Conservation (phyloP, 2,888 invertebrate genomes). For the Adineta ricciae region DNA sequence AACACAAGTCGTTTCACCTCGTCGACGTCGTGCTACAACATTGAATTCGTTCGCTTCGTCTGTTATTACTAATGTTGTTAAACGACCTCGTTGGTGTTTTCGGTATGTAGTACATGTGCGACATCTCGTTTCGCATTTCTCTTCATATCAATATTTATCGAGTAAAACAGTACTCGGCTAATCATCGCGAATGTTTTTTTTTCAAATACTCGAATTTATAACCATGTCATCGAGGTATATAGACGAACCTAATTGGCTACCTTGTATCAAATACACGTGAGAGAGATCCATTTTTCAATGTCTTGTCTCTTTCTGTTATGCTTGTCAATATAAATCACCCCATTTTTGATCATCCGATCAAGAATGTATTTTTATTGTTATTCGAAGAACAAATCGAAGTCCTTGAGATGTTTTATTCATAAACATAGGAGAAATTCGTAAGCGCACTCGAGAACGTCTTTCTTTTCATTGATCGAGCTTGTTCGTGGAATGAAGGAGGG, state of each 20-base stretch:
- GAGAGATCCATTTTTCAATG: background rate
- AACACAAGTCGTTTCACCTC: background rate
- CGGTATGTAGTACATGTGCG: background rate
- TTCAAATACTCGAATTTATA: too few species aligned
- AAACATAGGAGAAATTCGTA: background rate
- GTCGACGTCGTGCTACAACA: background rate
- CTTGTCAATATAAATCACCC: background rate
- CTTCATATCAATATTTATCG: background rate
- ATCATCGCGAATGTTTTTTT: background rate
- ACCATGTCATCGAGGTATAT: background rate
- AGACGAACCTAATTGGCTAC: background rate
- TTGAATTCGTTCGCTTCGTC: background rate
- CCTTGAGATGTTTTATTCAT: background rate
- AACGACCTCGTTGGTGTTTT: background rate
- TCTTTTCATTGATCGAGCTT: background rate
- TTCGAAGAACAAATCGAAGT: background rate
- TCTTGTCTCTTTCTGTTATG: background rate
- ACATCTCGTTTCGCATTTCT: background rate
- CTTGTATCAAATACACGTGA: background rate
- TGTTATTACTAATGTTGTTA: background rate
- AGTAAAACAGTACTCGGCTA: too few species aligned
- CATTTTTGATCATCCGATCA: background rate
- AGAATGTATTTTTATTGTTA: background rate
- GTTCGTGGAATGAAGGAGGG: background rate
- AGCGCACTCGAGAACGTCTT: background rate